Conservation (phyloP, 2,888 invertebrate species). For the Eristalinus sepulchralis region DNA sequence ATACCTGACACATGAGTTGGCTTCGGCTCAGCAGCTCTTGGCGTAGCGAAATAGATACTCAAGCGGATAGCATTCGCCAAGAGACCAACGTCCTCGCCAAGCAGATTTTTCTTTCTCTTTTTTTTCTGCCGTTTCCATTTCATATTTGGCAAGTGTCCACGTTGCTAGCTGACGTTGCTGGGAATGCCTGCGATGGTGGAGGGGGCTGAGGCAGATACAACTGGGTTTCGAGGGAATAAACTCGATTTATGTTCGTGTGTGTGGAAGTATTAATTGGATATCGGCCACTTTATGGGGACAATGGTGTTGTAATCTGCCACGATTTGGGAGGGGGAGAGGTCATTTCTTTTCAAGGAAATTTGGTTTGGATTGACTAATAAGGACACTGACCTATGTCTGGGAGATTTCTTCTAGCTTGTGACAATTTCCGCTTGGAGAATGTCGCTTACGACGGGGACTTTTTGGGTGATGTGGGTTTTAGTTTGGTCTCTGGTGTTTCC, state of each 20-base stretch:
- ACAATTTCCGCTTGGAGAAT: too few species aligned
- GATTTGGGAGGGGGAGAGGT: too few species aligned
- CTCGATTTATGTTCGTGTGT: neutral
- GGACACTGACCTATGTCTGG: too few species aligned
- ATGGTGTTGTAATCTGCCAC: neutral
- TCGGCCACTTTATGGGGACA: neutral
- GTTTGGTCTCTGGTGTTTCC: too few species aligned
- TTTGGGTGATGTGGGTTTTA: too few species aligned
- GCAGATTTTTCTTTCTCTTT: neutral
- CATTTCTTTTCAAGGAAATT: too few species aligned
- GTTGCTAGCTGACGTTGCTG: neutral
- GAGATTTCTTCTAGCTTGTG: too few species aligned
- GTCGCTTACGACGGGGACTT: too few species aligned
- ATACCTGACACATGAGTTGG: conserved; percentile 23
- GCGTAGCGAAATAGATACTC: conserved; percentile 2
- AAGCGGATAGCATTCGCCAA: conserved; percentile 4
- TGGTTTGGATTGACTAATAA: too few species aligned
- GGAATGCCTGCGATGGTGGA: neutral
- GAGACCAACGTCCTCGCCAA: conserved; percentile 54
- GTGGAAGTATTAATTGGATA: neutral
- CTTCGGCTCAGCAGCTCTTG: conserved; percentile 14
- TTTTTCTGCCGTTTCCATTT: conserved; percentile 5
- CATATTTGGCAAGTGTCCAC: conserved; percentile 46
- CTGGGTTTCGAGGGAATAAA: neutral
- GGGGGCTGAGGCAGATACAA: neutral